Evolutionary conservation across 92 coral and sea anemone species (phyloP).

Genomic region (Umimayanthus kanabou): DNA sequence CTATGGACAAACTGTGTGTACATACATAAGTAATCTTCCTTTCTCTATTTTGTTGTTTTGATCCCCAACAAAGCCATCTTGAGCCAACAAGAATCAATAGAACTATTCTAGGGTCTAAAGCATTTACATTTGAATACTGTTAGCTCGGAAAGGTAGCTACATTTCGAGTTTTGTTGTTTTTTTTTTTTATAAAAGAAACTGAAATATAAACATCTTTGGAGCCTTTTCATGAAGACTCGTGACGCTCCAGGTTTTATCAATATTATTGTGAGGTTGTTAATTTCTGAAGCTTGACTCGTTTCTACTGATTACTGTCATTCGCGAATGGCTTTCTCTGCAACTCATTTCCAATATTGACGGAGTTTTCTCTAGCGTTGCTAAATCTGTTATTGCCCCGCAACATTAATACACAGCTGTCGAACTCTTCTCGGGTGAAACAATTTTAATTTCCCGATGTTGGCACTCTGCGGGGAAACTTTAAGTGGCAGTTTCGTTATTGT

Average conservation of each 20-base stretch:
- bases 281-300: not conserved
- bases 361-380: not conserved
- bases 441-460: too few relatives aligned
- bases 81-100: not conserved
- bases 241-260: not conserved
- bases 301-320: not conserved
- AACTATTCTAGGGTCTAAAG: not conserved
- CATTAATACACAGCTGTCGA: not conserved
- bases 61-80: not conserved
- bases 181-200: not conserved
- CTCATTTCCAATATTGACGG: slow-evolving; percentile 16
- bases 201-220: not conserved
- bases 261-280: slow-evolving; percentile 11
- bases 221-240: not conserved
- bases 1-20: not conserved
- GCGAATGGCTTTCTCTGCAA: not conserved
- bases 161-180: not conserved
- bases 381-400: slow-evolving; percentile 7
- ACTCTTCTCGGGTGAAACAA: too few relatives aligned
- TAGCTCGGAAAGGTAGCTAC: not conserved
- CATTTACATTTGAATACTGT: slow-evolving; percentile 18
- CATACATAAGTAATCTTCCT: not conserved
- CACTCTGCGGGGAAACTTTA: not conserved
- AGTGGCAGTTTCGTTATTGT: not conserved
- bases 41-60: not conserved